Evolutionary conservation across 2,113 vertebrate species (phyloP).

Genomic region (Burhinus bistriatus): DNA sequence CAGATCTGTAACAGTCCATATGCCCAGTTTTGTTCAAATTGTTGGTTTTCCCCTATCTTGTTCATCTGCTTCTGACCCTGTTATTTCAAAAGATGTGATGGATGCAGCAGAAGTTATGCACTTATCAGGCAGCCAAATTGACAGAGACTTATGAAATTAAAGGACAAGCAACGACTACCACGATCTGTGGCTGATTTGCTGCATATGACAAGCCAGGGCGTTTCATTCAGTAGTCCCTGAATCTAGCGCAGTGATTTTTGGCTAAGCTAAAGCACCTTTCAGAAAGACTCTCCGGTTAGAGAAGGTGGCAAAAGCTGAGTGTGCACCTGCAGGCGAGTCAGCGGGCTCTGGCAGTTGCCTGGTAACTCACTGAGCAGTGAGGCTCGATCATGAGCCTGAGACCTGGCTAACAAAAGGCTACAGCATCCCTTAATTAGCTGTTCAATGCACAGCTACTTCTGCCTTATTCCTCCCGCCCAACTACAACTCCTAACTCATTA

Average conservation of each 20-base stretch:
- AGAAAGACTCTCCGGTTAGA: background rate
- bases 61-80: background rate
- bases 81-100: background rate
- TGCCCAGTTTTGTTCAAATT: background rate
- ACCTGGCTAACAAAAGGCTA: background rate
- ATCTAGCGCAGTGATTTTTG: background rate
- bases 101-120: background rate
- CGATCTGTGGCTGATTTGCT: background rate
- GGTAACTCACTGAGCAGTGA: background rate
- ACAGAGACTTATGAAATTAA: background rate
- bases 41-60: background rate
- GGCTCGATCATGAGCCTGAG: background rate
- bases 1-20: background rate
- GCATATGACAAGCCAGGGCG: rapidly evolving
- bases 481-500: background rate
- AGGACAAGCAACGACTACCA: background rate
- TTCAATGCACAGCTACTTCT: background rate
- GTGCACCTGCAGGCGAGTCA: background rate
- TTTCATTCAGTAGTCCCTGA: background rate
- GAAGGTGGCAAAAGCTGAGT: background rate
- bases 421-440: slow-evolving; percentile 3
- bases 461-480: background rate
- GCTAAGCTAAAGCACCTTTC: background rate
- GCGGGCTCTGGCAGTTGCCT: background rate
- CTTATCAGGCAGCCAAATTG: background rate